These are phyloP conservation scores for Planococcus citri DNA, from an alignment of 1,140 invertebrate species.

Conservation along the genomic window DNA sequence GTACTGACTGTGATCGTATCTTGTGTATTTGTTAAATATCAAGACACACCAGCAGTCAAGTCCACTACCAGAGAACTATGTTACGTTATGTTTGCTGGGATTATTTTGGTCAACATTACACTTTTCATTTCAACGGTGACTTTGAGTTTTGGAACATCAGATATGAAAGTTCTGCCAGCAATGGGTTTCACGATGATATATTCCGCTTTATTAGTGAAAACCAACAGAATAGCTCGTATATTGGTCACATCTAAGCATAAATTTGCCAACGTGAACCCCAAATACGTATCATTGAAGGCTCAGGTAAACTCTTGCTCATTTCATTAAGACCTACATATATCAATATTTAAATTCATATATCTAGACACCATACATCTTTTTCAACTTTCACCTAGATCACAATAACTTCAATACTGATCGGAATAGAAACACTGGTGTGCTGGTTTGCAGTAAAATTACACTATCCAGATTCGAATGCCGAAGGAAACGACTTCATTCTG, in stretches of 20 bases:
- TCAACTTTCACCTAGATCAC: background rate
- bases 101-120: too few species aligned
- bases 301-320: too few species aligned
- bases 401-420: background rate
- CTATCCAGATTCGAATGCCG: background rate
- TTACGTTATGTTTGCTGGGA: too few species aligned
- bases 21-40: conserved; percentile 48
- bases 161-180: conserved; percentile 53
- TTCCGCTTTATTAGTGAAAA: conserved; percentile 79
- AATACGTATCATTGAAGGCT: conserved; percentile 52
- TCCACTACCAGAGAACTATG: conserved; percentile 51
- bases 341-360: too few species aligned
- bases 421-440: background rate
- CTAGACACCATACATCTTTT: too few species aligned
- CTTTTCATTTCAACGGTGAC: conserved; percentile 37
- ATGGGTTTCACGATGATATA: too few species aligned
- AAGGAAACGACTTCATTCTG: background rate
- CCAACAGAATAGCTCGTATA: conserved; percentile 80
- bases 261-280: too few species aligned
- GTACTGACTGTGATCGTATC: conserved; percentile 41
- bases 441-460: background rate
- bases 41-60: conserved; percentile 58
- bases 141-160: too few species aligned
- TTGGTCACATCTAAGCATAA: too few species aligned
- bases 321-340: too few species aligned